Percentiles rank a stretch among this genome's conserved stretches.
phyloP scores from a whole-genome alignment of 2,797 vertebrate genomes.

The Chiroxiphia lanceolata region DNA sequence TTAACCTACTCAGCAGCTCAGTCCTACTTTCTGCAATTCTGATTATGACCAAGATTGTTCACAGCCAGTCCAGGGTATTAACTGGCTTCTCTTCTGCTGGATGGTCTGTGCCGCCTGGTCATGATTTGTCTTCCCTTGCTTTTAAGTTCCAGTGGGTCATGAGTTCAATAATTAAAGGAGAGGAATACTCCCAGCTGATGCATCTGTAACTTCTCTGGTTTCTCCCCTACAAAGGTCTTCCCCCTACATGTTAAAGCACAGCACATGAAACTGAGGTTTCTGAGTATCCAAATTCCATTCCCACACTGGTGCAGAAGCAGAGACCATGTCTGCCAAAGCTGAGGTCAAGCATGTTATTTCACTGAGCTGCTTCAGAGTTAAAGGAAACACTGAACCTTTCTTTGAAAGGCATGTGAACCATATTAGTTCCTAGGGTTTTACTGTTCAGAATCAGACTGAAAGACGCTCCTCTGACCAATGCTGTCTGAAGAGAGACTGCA shows the following conservation, averaged over 20 bases:
- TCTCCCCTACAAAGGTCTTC: background rate
- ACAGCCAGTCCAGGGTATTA: background rate
- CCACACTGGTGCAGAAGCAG: constrained; percentile 30
- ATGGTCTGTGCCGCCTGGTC: background rate
- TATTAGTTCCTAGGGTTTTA: background rate
- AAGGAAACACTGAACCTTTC: constrained; percentile 18
- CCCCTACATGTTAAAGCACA: background rate
- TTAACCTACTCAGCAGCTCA: background rate
- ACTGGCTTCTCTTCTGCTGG: background rate
- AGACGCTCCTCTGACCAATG: background rate
- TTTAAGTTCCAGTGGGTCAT: background rate
- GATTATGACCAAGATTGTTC: background rate
- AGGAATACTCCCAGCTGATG: background rate
- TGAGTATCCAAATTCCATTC: constrained; percentile 47
- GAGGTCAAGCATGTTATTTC: constrained; percentile 50
- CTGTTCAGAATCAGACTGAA: background rate
- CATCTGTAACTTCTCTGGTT: background rate
- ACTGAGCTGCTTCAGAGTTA: constrained; percentile 2
- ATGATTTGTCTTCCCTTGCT: background rate
- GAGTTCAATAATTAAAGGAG: background rate
- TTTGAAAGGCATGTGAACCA: background rate
- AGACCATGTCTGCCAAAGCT: constrained; percentile 39
- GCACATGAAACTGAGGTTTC: background rate
- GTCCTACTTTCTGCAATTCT: background rate
- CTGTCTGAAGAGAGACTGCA: background rate